Base-by-base conservation (phyloP, 1,140 invertebrate species). In the Sycobia sp. region DNA sequence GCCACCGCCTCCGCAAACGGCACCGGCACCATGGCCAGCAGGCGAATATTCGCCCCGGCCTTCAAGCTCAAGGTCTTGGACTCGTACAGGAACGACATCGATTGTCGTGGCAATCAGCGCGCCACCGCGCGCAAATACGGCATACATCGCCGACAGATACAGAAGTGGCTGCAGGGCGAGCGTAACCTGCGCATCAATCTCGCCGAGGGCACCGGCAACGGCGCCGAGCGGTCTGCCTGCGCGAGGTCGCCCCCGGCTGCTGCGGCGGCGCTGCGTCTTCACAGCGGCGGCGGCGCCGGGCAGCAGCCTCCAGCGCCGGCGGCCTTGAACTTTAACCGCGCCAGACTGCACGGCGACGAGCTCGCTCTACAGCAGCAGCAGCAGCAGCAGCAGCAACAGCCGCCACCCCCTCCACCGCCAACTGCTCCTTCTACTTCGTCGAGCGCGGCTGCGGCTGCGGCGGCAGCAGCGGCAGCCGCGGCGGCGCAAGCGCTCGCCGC, bases 131-230 rank as follows among this genome's bases (percentile, higher is more conserved):
- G 91, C 62, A 94, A 94, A 76, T 94, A 93, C 73, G 90, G 90
- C 16, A 93, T 94, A 51, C 91, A 94, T 74, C 84, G 92, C 13
- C 83, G 91, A 25, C 91, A 94, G 76, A 93, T 94, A 55, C 91
- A 94, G 76, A 93, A 94, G 83, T 94, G 92, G 92, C 76, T 94
- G 56, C 91, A 93, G 77, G 90, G 89, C 68, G 91, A 93, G 76
- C 86, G 86, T 32, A 88, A 87, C 70, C 77, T 93, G 36, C 83
- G 89, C 68, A 90, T 86, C 49, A 88, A 86, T 53, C 86, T 90
- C 50, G 78, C 85, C 41, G 83, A 86, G n/a, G 39, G 61, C 5
- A 11, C n/a, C 16, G 22, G 47, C 43, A 47, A 14, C 32, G 27
- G 32, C 51, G 29, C 34, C 50, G 14, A 9, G 9, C 20, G 36